These are phyloP conservation scores for Xiphophorus maculatus DNA, from an alignment of 2,113 vertebrate species.

Conservation along the genomic window DNA sequence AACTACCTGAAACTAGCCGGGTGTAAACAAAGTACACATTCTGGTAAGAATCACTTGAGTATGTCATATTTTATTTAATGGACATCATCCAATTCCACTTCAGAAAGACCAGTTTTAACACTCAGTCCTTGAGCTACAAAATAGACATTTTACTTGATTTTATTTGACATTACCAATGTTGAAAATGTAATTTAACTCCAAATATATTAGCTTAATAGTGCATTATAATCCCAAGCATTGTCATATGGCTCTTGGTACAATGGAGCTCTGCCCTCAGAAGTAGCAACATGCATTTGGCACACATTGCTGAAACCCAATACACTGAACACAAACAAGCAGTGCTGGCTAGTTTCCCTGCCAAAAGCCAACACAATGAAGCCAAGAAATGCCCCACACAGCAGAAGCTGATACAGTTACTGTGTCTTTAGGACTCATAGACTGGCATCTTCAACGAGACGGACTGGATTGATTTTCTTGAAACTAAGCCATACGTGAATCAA, in stretches of 20 bases:
- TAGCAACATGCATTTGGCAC: constrained; percentile 66
- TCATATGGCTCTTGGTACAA: constrained; percentile 49
- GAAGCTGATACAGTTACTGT: constrained; percentile 22
- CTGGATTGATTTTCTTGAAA: constrained; percentile 5
- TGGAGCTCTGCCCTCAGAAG: constrained; percentile 53
- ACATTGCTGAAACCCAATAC: constrained; percentile 58
- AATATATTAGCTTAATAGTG: background rate
- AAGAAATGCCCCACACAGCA: constrained; percentile 35
- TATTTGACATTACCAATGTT: background rate
- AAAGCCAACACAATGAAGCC: constrained; percentile 46
- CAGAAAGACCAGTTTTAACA: background rate
- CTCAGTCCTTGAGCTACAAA: background rate
- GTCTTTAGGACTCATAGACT: constrained; percentile 2
- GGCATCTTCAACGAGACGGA: constrained; percentile 1
- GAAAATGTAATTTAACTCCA: background rate
- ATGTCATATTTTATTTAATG: too few species aligned
- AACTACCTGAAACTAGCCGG: too few species aligned
- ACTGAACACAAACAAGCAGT: constrained; percentile 69
- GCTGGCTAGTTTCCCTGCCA: constrained; percentile 62
- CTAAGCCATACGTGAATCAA: constrained; percentile 16
- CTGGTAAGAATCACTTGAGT: too few species aligned
- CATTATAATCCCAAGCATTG: constrained; percentile 7
- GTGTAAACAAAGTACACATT: too few species aligned
- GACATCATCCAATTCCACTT: background rate
- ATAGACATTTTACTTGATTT: background rate